Base-by-base conservation (phyloP, 2,888 invertebrate genomes). In the Abrostola triplasia region DNA sequence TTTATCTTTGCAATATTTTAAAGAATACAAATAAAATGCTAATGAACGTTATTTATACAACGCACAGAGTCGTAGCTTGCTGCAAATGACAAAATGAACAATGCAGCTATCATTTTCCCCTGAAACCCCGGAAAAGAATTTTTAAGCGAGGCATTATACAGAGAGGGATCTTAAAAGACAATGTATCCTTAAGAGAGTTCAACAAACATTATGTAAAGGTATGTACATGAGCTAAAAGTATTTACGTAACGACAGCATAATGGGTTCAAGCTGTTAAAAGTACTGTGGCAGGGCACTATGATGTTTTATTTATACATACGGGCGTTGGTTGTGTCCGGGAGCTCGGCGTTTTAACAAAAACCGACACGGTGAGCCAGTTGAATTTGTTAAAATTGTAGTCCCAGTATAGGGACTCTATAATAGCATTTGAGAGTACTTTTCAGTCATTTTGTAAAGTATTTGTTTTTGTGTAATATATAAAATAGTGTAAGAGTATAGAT, bases 211-310 rank as follows among this genome's bases (percentile, higher is more conserved):
- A 83, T 80, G 77, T 81, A 78, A 82, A 83, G 78, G 73, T 83
- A 81, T 82, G 83, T 85, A 83, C 78, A 84, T 72, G 84, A 77
- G 84, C 82, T 86, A 81, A 88, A 88, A 85, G 87, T 88, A 90
- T 90, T 90, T 87, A 84, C 88, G 84, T 89, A 87, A 87, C 77
- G 82, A 84, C 70, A 70, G 68, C 75, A 81, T 88, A 87, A 89
- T 88, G 86, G 85, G 81, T 83, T 81, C 79, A 85, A 82, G 84
- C 82, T 77, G 77, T 83, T 83, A 84, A 88, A 84, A 84, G 80
- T 80, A 73, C 69, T 75, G 70, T 65, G 70, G 71, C 37, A 66
- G 47, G 58, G 67, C 65, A 73, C 78, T 73, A 75, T 67, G 66
- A 63, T 68, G 53, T 70, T 76, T 55, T 70, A 67, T 51, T 13